These are phyloP conservation scores for Ochlodes sylvanus DNA, from an alignment of 2,888 invertebrate genomes.

Conservation along the genomic window DNA sequence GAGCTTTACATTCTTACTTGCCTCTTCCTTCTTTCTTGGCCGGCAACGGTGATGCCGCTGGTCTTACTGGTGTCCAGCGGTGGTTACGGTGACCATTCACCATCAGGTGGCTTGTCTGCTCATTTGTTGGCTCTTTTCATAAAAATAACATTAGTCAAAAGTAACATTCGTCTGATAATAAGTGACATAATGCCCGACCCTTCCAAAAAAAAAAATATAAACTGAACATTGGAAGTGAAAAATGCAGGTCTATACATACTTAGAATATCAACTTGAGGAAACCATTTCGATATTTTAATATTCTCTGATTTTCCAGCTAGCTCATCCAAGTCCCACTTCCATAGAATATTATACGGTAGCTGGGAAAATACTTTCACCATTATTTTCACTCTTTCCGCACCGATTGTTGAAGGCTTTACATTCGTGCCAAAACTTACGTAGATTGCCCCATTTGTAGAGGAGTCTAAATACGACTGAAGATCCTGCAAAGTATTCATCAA, in stretches of 20 bases:
- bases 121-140: too few species aligned
- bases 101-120: too few species aligned
- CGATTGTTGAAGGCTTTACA: slow-evolving; percentile 16
- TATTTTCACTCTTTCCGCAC: not conserved
- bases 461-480: slow-evolving; percentile 54
- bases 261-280: slow-evolving; percentile 58
- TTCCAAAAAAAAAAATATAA: too few species aligned
- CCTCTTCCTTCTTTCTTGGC: too few species aligned
- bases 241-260: slow-evolving; percentile 44
- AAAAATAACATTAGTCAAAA: too few species aligned
- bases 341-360: slow-evolving; percentile 64
- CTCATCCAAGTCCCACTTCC: slow-evolving; percentile 62
- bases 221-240: too few species aligned
- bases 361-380: slow-evolving; percentile 46
- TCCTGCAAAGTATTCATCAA: slow-evolving; percentile 49
- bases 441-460: slow-evolving; percentile 57
- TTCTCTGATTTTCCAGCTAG: slow-evolving; percentile 41
- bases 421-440: slow-evolving; percentile 65
- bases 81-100: too few species aligned
- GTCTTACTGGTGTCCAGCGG: too few species aligned
- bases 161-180: too few species aligned
- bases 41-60: too few species aligned
- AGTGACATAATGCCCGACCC: too few species aligned
- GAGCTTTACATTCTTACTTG: too few species aligned
- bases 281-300: slow-evolving; percentile 43